Percentiles rank a stretch among this genome's conserved stretches.
Evolutionary conservation across 2,888 invertebrate genomes (phyloP).

Genomic region (Carabus problematicus): DNA sequence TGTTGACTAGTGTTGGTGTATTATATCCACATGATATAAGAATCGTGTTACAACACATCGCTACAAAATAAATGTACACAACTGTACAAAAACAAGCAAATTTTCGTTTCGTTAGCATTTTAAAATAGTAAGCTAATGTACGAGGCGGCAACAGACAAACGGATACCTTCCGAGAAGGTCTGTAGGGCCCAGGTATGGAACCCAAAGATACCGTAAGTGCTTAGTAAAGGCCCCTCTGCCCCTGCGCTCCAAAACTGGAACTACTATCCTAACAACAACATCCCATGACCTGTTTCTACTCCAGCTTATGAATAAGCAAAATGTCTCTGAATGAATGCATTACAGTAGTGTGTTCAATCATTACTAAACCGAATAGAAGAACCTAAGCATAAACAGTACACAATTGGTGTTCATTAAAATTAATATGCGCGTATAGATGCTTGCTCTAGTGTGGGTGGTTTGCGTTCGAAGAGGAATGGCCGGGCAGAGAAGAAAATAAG

Average conservation of each 20-base stretch:
- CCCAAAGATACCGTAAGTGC: conserved; percentile 13
- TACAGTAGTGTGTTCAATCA: conserved; percentile 1
- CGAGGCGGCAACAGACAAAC: conserved; percentile 28
- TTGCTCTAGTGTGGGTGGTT: no score
- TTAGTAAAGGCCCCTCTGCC: conserved; percentile 7
- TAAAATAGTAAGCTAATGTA: conserved; percentile 10
- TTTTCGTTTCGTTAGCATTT: no score
- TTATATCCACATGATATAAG: no score
- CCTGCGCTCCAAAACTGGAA: not conserved
- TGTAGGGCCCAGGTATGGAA: conserved; percentile 25
- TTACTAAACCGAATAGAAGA: not conserved
- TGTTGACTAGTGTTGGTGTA: no score
- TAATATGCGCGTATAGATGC: no score
- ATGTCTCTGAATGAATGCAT: conserved; percentile 33
- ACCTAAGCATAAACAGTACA: not conserved
- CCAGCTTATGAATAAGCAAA: conserved; percentile 14
- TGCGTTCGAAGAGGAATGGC: no score
- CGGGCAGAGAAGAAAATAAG: conserved; percentile 9
- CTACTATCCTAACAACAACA: not conserved
- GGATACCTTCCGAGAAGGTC: conserved; percentile 33
- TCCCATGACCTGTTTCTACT: conserved; percentile 32
- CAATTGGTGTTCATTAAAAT: not conserved
- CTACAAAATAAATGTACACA: no score
- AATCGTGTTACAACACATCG: no score
- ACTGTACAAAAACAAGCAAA: no score